Base-by-base conservation (phyloP, 2,888 invertebrate species). In the Dromius quadrimaculatus region DNA sequence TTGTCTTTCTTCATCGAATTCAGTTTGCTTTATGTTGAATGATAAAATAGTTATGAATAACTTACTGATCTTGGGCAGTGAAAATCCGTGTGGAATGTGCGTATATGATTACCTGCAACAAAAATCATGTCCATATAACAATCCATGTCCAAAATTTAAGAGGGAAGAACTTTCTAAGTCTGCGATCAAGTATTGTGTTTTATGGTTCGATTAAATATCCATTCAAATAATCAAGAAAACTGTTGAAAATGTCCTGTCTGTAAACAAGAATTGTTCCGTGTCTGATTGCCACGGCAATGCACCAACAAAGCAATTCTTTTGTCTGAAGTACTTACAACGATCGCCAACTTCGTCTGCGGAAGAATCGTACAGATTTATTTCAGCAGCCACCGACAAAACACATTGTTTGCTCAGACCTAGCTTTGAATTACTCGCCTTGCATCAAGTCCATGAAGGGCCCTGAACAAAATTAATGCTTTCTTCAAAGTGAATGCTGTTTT, bases 391-490 rank as follows among this genome's bases (percentile, higher is more conserved):
- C 50, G 19, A 59, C 59, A 59, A 59, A 59, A 59, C 59, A 59
- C 59, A 59, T 59, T 59, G 59, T 59, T 59, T 59, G 59, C 11
- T 59, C 34, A 36, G 59, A 19, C 59, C 36, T 59, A 36, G 59
- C 59, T 59, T 59, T 59, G 36, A 59, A 59, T 59, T 59, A 59
- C 59, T 19, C 59, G 36, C 20, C 20, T 5, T 36, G 34, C 36
- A 9, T 15, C 47, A 2, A 5, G 43, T n/a, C 47, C 59, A 59
- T 59, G 36, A 63, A 63, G 22, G 63, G 45, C 45, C 45, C 63
- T 63, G 45, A 63, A 63, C 45, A 63, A 63, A 63, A 63, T 63
- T 28, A 63, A 63, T 63, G 63, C 63, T 28, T 41, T 63, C 63
- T 63, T 63, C 22, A 63, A 63, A 63, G 43, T 63, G 45, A 43